These are phyloP conservation scores for Plutomurus gul DNA, from an alignment of 1,140 invertebrate species.

Conservation along the genomic window DNA sequence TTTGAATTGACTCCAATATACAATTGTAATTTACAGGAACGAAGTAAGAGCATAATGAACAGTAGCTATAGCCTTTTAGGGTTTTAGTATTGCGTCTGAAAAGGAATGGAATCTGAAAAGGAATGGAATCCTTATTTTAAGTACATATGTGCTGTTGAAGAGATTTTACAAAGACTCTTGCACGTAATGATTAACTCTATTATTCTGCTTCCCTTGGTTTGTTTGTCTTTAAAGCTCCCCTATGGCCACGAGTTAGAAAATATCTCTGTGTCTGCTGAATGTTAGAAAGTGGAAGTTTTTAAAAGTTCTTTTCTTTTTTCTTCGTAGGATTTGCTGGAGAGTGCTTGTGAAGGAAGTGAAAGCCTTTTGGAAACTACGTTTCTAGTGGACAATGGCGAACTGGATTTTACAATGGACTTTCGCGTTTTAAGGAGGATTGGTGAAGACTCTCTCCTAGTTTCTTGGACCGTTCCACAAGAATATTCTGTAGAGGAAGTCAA, in stretches of 20 bases:
- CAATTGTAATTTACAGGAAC: too few species aligned
- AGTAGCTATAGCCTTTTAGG: too few species aligned
- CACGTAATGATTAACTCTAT: too few species aligned
- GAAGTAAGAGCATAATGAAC: too few species aligned
- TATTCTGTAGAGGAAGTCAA: conserved; percentile 39
- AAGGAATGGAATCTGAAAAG: too few species aligned
- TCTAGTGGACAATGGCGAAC: background rate
- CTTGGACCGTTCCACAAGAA: conserved; percentile 52
- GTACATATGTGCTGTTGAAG: too few species aligned
- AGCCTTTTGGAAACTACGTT: conserved; percentile 33
- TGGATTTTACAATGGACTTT: conserved; percentile 50
- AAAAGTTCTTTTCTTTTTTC: background rate
- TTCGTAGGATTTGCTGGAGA: conserved; percentile 37
- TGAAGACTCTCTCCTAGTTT: conserved; percentile 55
- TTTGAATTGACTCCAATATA: too few species aligned
- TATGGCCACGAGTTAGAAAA: background rate
- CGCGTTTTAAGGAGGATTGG: conserved; percentile 53
- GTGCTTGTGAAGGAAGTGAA: conserved; percentile 35
- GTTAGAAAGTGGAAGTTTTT: background rate
- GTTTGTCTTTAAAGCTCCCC: too few species aligned
- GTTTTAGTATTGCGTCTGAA: too few species aligned
- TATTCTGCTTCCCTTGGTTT: too few species aligned
- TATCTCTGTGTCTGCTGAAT: background rate
- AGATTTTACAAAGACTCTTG: too few species aligned
- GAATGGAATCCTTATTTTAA: too few species aligned